phyloP scores from a whole-genome alignment of 2,797 vertebrate species.

The Tapirus indicus region DNA sequence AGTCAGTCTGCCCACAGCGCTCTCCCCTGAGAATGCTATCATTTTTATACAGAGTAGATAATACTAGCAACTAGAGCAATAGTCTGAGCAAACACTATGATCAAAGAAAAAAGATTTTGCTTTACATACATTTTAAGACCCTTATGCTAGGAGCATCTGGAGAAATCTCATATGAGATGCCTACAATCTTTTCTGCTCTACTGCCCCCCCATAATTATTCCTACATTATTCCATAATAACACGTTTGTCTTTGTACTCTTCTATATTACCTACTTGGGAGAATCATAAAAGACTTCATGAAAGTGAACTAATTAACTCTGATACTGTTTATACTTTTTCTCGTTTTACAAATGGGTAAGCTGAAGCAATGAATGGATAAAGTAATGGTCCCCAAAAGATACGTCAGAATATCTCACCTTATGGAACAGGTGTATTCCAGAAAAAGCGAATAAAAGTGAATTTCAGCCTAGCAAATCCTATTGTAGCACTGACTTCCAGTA shows the following conservation, averaged over 20 bases:
- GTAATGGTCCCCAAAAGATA: background rate
- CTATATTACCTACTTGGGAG: background rate
- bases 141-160: background rate
- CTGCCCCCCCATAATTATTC: background rate
- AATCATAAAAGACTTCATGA: background rate
- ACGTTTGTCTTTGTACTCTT: background rate
- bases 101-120: background rate
- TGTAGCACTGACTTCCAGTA: background rate
- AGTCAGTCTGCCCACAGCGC: accelerated
- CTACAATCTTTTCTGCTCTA: background rate
- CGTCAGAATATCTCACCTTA: background rate
- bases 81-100: background rate
- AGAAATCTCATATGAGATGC: background rate
- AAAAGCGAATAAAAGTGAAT: background rate
- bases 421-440: background rate
- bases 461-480: background rate
- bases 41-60: background rate
- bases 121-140: background rate
- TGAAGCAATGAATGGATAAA: background rate
- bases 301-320: background rate
- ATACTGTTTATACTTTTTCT: background rate
- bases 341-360: background rate
- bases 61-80: background rate
- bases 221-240: background rate
- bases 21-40: background rate